Evolutionary conservation across 1,140 invertebrate species (phyloP), one percentile per base, ranked within the genome.

Genomic region (Cecropterus lyciades): DNA sequence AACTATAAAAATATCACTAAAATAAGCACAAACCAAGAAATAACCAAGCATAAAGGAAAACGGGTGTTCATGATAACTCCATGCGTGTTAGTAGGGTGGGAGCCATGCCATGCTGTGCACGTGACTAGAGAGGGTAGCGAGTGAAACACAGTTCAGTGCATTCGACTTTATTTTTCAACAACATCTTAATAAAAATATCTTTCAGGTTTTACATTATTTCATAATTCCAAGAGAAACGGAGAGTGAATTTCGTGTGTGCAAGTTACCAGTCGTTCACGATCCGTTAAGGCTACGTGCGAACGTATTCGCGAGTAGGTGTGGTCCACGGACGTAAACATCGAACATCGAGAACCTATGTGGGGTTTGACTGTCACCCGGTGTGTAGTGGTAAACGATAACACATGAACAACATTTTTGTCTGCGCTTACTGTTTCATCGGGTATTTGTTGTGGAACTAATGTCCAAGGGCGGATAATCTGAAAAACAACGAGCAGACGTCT

Each of bases 391-490:
- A 77, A 90, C 83, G 88, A 86, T 83, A 83, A 84, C 84, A 89
- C 85, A 87, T 77, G 73, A 84, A 90, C 86, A 90, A 88, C 82
- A 87, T 80, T 81, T 67, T 68, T 78, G 79, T 83, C 84, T 84
- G 83, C 82, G 87, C 89, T 92, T 92, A 92, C 89, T 87, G 89
- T 92, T 87, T 89, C 89, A 84, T 80, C 89, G 87, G 84, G 81
- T 83, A 84, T 84, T 85, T 89, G 89, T 82, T 80, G 89, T 84
- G 83, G 83, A 89, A 90, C 80, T 87, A 92, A 92, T 80, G 86
- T 89, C 89, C 89, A 92, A 85, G 89, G 88, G 75, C 86, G 84
- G 83, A 92, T 85, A 75, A 92, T 92, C 89, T 92, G 89, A 92
- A 91, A 89, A 91, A 87, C 73, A 92, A 91, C 68, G 86, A 92